These are phyloP conservation scores for Mesoclemmys tuberculata DNA, from an alignment of 2,113 vertebrate genomes.

Conservation along the genomic window DNA sequence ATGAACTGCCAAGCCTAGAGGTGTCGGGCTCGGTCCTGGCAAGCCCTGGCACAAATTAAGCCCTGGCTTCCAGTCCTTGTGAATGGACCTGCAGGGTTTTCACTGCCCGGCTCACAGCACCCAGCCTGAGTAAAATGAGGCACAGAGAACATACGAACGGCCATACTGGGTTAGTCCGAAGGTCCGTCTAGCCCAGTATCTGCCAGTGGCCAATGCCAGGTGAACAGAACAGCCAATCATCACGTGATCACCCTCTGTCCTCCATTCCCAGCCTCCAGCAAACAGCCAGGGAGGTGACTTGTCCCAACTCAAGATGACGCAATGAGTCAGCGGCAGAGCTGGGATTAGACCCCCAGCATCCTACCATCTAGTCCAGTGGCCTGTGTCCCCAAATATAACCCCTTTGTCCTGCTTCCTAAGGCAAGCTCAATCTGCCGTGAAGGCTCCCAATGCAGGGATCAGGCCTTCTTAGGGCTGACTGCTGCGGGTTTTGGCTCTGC, in stretches of 20 bases:
- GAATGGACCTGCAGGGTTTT: background rate
- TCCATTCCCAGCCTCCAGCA: no score
- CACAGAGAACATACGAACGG: background rate
- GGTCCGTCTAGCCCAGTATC: no score
- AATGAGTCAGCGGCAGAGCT: background rate
- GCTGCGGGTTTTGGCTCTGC: background rate
- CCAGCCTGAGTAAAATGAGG: background rate
- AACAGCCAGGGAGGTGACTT: background rate
- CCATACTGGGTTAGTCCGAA: no score
- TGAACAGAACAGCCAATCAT: no score
- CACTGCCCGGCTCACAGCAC: background rate
- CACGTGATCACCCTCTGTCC: no score
- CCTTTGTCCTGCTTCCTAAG: background rate
- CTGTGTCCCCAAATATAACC: background rate
- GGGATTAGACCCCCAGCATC: background rate
- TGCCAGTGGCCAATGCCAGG: no score
- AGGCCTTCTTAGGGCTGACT: background rate
- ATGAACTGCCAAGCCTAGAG: no score
- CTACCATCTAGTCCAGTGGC: background rate
- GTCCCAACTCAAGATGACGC: background rate
- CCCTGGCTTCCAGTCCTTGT: no score
- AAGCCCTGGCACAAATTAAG: background rate
- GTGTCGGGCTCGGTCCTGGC: no score
- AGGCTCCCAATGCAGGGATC: background rate
- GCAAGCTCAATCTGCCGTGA: background rate